Evolutionary conservation across 1,140 invertebrate genomes (phyloP), one percentile per base, ranked within the genome.

Genomic region (Capitella teleta): DNA sequence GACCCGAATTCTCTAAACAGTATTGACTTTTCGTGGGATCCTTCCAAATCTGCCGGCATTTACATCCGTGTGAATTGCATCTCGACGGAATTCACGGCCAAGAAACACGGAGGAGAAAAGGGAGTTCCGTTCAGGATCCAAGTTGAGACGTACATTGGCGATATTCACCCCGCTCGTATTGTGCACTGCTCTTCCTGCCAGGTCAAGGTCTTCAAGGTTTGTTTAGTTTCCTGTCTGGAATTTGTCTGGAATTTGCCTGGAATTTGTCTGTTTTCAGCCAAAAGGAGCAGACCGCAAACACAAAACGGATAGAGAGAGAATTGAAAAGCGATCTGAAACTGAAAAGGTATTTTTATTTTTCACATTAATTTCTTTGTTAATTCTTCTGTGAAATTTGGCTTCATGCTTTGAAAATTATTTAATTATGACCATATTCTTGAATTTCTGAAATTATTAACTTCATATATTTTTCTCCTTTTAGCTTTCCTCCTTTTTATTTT

Each of bases 251-350:
- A 10, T 34, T 12, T 16, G 16, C 1, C 10, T 34, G 10, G 10
- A 34, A 16, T 28, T 44, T n/a, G 10, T n/a, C 18, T 44, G 21
- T 44, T 87, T 87, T 60, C 84, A 93, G 75, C 73, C 93, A 42
- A 95, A 96, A 75, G 93, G 93, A 14, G 93, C 91, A 0, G 92
- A 98, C 72, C 76, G 93, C 41, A 98, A 98, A 66, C 91, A 96
- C 66, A 96, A 96, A 70, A 93, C 95, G 62, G 93, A 98, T 71
- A 74, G 88, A 16, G 91, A 96, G 63, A 96, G 95, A 72, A 90
- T 97, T 63, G 78, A 86, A 61, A 86, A 90, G 59, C 75, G 88
- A 52, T 84, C 88, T 14, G 76, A 80, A 24, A 76, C 81, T 14
- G 91, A 95, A 70, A 84, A 90, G 64, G 72, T 72, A 53, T 8